Conservation (phyloP, 2,113 vertebrate species). For the Centropus unirufus region DNA sequence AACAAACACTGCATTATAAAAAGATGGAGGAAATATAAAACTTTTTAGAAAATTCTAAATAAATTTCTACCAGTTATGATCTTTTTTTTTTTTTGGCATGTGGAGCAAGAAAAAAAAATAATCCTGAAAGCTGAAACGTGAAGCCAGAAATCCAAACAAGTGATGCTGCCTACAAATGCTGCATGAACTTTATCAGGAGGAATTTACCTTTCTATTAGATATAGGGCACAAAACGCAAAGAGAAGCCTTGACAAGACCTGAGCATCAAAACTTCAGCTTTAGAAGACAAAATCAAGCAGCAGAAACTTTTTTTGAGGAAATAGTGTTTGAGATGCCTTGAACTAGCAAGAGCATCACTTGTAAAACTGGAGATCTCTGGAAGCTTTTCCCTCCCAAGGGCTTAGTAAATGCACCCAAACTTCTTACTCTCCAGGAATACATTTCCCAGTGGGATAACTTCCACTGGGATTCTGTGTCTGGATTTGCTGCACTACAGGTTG, state of each 20-base stretch:
- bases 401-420: neutral
- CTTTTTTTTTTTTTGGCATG: neutral
- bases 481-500: neutral
- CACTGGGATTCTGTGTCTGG: fast-evolving
- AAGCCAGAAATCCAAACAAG: neutral
- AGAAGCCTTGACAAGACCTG: neutral
- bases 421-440: neutral
- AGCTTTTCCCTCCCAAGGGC: neutral
- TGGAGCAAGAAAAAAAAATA: neutral
- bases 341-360: neutral
- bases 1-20: neutral
- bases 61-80: neutral
- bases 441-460: neutral
- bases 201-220: neutral
- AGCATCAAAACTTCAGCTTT: neutral
- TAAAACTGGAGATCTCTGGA: neutral
- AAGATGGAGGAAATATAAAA: neutral
- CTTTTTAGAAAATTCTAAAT: neutral
- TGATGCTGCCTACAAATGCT: neutral
- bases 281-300: neutral
- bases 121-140: neutral
- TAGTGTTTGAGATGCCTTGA: neutral
- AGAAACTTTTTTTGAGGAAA: neutral
- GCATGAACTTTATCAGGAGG: neutral
- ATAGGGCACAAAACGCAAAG: fast-evolving